Evolutionary conservation across 1,140 invertebrate genomes (phyloP), one percentile per base, ranked within the genome.

Genomic region (Pseudomyrmex flavicornis): DNA sequence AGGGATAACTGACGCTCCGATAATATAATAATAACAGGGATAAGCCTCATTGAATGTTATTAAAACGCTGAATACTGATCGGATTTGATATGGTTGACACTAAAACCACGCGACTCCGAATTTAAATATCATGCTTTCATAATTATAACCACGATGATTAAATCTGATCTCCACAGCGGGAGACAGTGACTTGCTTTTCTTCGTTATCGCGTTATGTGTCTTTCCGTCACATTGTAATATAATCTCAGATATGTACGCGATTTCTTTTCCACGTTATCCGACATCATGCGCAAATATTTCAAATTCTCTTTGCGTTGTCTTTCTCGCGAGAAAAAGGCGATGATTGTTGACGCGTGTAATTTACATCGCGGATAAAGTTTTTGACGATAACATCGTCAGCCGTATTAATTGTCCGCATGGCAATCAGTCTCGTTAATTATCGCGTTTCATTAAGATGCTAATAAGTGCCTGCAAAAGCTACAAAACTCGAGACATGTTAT

Each of bases 41-140:
- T 63, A 75, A 59, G 1, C 15, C 26, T 68, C n/a, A 15, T 76
- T 65, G 35, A 58, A 69, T 58, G 17, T n/a, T 12, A 22, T 79
- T 46, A 58, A 58, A 70, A 15, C 10, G 50, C 69, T 54, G n/a
- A 44, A 44, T 65, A 62, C 9, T 50, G 15, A 74, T 74, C 56
- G 46, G 13, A 26, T 15, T 44, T 20, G 9, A 75, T 52, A 9
- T 15, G 48, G 15, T 35, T 35, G 20, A 63, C 20, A 44, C 1
- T 17, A 7, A 13, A 52, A 66, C 3, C 20, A 66, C 17, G 22
- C 2, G 12, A 48, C 13, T 66, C n/a, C 2, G 35, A 2, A 3
- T 63, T 76, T 52, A 52, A 26, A 17, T 13, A 5, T 65, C 35
- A 66, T 13, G 68, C 26, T 22, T 56, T 12, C 5, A 7, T 46